Percentiles rank a stretch among this genome's conserved stretches.
Evolutionary conservation across 2,797 vertebrate genomes (phyloP).

Genomic region (Tiaroga cobitis): DNA sequence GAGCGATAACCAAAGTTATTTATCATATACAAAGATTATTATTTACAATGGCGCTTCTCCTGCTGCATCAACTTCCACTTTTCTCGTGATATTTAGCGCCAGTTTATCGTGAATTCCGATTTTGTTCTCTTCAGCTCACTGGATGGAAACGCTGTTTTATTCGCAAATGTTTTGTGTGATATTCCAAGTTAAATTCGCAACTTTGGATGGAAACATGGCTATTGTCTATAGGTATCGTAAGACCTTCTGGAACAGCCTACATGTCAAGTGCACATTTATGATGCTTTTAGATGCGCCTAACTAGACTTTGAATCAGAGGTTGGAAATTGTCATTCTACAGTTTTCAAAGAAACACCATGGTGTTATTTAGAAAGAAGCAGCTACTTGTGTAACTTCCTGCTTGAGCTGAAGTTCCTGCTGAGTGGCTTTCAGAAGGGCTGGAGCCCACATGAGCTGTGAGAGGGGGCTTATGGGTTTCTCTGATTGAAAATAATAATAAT

Average conservation of each 20-base stretch:
- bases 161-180: no score
- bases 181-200: no score
- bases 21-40: no score
- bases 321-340: background rate
- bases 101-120: no score
- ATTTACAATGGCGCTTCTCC: no score
- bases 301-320: background rate
- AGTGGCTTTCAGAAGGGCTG: background rate
- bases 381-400: conserved; percentile 15
- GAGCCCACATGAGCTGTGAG: background rate
- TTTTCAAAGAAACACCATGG: background rate
- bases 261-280: background rate
- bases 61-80: no score
- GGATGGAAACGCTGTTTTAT: no score
- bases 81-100: no score
- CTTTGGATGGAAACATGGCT: no score
- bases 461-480: background rate
- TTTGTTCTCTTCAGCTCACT: no score
- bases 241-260: background rate
- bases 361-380: background rate
- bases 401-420: conserved; percentile 5
- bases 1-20: no score
- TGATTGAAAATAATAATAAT: background rate
- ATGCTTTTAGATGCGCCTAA: no score
- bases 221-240: background rate